Conservation (phyloP, 1,140 invertebrate species). For the Apis dorsata region DNA sequence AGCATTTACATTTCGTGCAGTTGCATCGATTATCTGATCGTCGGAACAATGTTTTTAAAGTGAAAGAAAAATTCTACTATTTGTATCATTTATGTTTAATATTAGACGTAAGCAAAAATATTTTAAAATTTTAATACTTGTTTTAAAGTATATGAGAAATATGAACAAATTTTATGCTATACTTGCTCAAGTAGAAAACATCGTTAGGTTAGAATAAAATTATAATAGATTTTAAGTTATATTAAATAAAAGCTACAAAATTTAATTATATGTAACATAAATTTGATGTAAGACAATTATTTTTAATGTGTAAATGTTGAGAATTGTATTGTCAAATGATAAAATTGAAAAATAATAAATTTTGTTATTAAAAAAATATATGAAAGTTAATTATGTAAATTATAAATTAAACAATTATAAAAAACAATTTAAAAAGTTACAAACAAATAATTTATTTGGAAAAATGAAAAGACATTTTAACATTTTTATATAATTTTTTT, state of each 20-base stretch:
- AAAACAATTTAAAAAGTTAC: conserved; percentile 24
- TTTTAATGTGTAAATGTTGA: not conserved
- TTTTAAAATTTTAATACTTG: not conserved
- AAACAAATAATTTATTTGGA: conserved; percentile 59
- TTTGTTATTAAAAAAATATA: not conserved
- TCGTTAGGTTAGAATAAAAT: conserved; percentile 18
- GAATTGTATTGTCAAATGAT: not conserved
- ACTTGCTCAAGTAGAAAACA: not conserved
- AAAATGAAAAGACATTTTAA: conserved; percentile 13
- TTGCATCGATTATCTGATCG: conserved; percentile 9
- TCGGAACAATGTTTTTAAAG: not conserved
- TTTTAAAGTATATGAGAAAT: not conserved
- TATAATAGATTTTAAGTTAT: conserved; percentile 1
- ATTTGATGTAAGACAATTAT: not conserved
- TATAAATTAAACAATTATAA: not conserved
- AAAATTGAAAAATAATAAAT: not conserved
- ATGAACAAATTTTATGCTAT: too few relatives aligned
- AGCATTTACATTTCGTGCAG: not conserved
- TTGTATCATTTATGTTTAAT: not conserved
- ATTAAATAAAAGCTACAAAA: not conserved
- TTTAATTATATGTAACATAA: not conserved
- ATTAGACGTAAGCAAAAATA: not conserved
- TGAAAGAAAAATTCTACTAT: not conserved
- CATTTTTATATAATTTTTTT: conserved; percentile 79
- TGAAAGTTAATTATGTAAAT: not conserved